Conservation (phyloP, 2,888 invertebrate species). For the Erebia palarica region DNA sequence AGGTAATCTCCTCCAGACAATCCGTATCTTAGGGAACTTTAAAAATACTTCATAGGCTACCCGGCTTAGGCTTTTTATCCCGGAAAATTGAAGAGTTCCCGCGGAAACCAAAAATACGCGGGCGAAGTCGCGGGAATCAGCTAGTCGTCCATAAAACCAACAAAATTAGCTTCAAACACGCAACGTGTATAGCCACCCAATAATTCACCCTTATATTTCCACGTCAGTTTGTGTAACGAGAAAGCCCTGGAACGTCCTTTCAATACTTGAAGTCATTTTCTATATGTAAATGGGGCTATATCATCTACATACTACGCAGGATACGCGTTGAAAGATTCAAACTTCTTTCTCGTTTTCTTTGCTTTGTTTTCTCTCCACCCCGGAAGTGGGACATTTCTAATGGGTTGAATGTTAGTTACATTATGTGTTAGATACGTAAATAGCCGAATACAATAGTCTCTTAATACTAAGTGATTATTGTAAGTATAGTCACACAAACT, state of each 20-base stretch:
- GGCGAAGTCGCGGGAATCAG: too few relatives aligned
- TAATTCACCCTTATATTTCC: slow-evolving; percentile 25
- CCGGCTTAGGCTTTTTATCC: too few relatives aligned
- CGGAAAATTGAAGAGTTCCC: too few relatives aligned
- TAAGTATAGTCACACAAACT: too few relatives aligned
- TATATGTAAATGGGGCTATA: slow-evolving; percentile 61
- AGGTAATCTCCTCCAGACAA: too few relatives aligned
- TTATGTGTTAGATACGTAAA: background rate
- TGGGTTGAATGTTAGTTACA: background rate
- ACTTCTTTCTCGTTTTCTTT: slow-evolving; percentile 38
- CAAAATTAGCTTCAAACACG: too few relatives aligned
- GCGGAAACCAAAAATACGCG: too few relatives aligned
- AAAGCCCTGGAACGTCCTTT: slow-evolving; percentile 32
- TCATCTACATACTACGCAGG: slow-evolving; percentile 44
- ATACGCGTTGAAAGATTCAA: slow-evolving; percentile 51
- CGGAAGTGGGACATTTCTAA: slow-evolving; percentile 4
- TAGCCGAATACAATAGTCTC: too few relatives aligned
- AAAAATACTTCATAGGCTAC: too few relatives aligned
- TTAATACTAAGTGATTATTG: background rate
- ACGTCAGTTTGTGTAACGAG: slow-evolving; percentile 22
- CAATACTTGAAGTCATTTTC: slow-evolving; percentile 60
- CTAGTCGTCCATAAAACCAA: too few relatives aligned
- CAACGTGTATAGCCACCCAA: too few relatives aligned
- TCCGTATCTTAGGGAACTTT: too few relatives aligned
- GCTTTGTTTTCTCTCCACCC: background rate